Evolutionary conservation across 2,113 vertebrate genomes (phyloP).

Genomic region (Eira barbara): DNA sequence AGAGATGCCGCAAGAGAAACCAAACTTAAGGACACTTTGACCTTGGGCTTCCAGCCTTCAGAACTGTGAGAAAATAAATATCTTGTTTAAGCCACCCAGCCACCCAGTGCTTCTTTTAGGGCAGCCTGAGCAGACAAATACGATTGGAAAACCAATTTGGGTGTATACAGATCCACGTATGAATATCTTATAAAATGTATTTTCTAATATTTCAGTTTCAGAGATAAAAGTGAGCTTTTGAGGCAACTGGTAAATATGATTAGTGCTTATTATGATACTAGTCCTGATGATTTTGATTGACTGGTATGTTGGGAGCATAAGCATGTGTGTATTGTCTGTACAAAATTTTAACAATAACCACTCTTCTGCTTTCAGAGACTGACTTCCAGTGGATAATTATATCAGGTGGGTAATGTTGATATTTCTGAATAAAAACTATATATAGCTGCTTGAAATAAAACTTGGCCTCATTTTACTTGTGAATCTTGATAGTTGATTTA

Average conservation of each 20-base stretch:
- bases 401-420: background rate
- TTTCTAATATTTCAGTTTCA: slow-evolving; percentile 9
- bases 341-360: background rate
- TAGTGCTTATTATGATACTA: background rate
- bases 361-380: background rate
- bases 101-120: background rate
- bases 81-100: background rate
- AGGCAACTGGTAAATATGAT: background rate
- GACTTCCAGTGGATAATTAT: background rate
- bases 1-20: background rate
- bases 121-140: background rate
- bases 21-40: background rate
- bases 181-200: background rate
- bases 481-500: background rate
- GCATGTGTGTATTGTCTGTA: background rate
- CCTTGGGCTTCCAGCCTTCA: background rate
- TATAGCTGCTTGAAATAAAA: background rate
- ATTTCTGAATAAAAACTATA: background rate
- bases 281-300: background rate
- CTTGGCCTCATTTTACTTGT: background rate
- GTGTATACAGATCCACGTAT: background rate
- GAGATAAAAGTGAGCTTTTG: background rate
- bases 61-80: background rate
- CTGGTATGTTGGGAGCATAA: background rate
- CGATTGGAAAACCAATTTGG: background rate